Base-by-base conservation (phyloP, 1,140 invertebrate genomes). In the Reticulitermes speratus region DNA sequence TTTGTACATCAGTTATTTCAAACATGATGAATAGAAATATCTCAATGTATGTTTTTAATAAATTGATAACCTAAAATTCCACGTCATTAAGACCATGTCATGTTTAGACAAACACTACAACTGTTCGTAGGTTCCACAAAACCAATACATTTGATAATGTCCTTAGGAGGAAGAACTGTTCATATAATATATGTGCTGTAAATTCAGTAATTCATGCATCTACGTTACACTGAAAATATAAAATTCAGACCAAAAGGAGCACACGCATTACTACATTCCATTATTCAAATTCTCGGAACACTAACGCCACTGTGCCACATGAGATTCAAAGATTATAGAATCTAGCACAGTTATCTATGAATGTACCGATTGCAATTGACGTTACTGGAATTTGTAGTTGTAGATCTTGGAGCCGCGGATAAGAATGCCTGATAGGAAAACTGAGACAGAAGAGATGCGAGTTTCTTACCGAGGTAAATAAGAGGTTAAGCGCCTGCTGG, bases 1-100 rank as follows among this genome's bases (percentile, higher is more conserved):
- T 96, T 93, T 95, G 93, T 87, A 95, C 93, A 89, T 95, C 95
- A 88, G 94, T 94, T 86, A 95, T 92, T 91, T 95, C 94, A 89
- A 95, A 95, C 95, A 95, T 95, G 87, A 87, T 91, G 82, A 19
- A 23, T 3, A 23, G 14, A 12, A 86, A 84, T 84, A 75, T 21
- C 32, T 65, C 16, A 12, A 65, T 25, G 19, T 85, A 45, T 85
- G 48, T 55, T 59, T 12, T n/a, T 85, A 85, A 45, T n/a, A 44
- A 85, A 55, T 32, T 44, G 16, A 75, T 83, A 84, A 59, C 84
- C 84, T 52, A 84, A 84, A 48, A 30, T 44, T 83, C 82, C 82
- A 83, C 82, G 82, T 83, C 82, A 83, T 52, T 25, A 83, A 75
- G 65, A 75, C 30, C 65, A 75, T 0, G n/a, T 19, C 65, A 75